Percentiles rank a stretch among this genome's conserved stretches.
Conservation (phyloP, 2,888 invertebrate genomes). For the Xylota segnis region DNA sequence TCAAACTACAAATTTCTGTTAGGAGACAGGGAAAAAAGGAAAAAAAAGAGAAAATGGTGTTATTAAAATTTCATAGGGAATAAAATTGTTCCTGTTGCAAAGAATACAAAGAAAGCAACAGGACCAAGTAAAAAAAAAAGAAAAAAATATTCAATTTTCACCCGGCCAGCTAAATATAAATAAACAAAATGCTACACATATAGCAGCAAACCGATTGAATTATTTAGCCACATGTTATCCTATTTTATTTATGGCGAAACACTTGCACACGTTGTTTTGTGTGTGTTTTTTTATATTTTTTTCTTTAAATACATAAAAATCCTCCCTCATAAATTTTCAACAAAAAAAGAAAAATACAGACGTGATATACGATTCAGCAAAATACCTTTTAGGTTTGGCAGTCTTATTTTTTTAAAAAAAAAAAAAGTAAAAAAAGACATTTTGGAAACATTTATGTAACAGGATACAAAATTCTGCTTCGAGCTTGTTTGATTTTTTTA, state of each 20-base stretch:
- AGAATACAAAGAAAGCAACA: slow-evolving; percentile 10
- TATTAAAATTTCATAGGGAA: slow-evolving; percentile 53
- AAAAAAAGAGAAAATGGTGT: slow-evolving; percentile 23
- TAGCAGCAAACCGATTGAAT: slow-evolving; percentile 30
- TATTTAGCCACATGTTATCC: slow-evolving; percentile 57
- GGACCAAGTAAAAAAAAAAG: not conserved
- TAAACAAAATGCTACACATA: slow-evolving; percentile 33
- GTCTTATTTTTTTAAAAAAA: slow-evolving; percentile 5
- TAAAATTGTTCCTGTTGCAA: slow-evolving; percentile 5
- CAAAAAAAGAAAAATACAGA: slow-evolving; percentile 22
- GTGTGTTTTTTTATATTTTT: not conserved
- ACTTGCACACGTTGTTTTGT: slow-evolving; percentile 26
- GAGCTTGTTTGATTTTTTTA: slow-evolving; percentile 11
- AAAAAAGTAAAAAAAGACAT: not conserved
- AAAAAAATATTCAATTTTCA: slow-evolving; percentile 47
- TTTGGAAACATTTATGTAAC: not conserved
- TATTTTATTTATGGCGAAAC: slow-evolving; percentile 45
- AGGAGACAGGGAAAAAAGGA: slow-evolving; percentile 3
- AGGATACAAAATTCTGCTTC: slow-evolving; percentile 19
- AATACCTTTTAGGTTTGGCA: not conserved
- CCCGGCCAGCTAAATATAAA: slow-evolving; percentile 34
- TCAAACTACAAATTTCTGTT: slow-evolving; percentile 23
- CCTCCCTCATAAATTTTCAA: slow-evolving; percentile 27
- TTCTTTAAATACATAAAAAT: slow-evolving; percentile 18
- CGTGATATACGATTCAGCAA: not conserved